phyloP scores from a whole-genome alignment of 2,888 invertebrate genomes.

The Congeria kusceri region DNA sequence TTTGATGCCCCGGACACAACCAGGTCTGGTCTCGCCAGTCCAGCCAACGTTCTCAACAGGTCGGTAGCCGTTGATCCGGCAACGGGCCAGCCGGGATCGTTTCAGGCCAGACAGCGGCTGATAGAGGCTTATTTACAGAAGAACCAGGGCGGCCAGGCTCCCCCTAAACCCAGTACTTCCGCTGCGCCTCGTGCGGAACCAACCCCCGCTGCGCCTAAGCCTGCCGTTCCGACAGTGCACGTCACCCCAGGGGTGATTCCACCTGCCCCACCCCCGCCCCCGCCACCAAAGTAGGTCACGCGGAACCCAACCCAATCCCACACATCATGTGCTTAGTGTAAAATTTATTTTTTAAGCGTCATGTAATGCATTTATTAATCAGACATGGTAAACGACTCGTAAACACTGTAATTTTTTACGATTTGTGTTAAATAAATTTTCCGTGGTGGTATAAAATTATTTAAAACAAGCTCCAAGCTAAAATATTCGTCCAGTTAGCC shows the following conservation, averaged over 20 bases:
- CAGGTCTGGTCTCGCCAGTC: conserved; percentile 7
- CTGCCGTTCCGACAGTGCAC: conserved; percentile 20
- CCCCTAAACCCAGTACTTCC: conserved; percentile 15
- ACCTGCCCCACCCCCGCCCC: conserved; percentile 60
- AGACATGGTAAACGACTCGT: too few species aligned
- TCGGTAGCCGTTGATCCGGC: conserved; percentile 46
- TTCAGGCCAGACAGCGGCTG: conserved; percentile 53
- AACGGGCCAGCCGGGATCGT: conserved; percentile 56
- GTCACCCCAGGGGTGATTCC: conserved; percentile 53
- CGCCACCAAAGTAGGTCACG: conserved; percentile 14
- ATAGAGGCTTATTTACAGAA: conserved; percentile 57
- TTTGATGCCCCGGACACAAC: conserved; percentile 35
- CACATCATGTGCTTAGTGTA: too few species aligned
- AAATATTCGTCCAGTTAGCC: too few species aligned
- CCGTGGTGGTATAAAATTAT: too few species aligned
- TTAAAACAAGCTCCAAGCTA: too few species aligned
- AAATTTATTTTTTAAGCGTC: too few species aligned
- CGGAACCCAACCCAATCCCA: too few species aligned
- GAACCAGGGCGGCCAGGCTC: conserved; percentile 12
- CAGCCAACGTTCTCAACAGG: conserved; percentile 11
- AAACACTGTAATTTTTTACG: too few species aligned
- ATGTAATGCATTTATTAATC: too few species aligned
- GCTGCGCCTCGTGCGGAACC: conserved; percentile 14
- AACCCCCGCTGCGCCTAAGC: conserved; percentile 3
- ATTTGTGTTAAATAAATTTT: too few species aligned